Base-by-base conservation (phyloP, 2,113 vertebrate species). In the zebrafish (Danio rerio) region DNA sequence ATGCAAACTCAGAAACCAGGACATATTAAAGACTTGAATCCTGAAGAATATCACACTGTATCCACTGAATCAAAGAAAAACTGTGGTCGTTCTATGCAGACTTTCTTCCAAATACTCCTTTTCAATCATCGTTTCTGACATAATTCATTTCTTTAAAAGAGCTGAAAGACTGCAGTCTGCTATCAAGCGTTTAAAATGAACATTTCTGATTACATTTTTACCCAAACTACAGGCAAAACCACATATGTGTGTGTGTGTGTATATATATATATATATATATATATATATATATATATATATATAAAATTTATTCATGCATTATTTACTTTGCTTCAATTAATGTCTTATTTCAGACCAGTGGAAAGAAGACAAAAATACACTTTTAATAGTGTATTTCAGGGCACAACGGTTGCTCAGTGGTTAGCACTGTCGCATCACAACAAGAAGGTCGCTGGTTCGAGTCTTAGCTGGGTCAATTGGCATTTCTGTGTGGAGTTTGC, bases 1-100 rank as follows among this genome's bases (percentile, higher is more conserved):
- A 87, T 58, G 65, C 66, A 77, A 82, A 56, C 83, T 85, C 68
- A 81, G 21, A 78, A 80, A 59, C 40, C 72, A 56, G 45, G 78
- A 87, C 87, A 89, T 85, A 80, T 83, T 88, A 56, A 87, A 83
- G 83, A 53, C 74, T 78, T 83, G 9, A 56, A 42, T 76, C 84
- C 84, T 75, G 82, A 80, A 45, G 52, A 77, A 58, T 50, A 13
- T 83, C 62, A 43, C 45, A 42, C n/a, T 6, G 63, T 45, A 2
- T 21, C 18, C 18, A 18, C 11, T 21, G 68, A 50, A 52, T 52
- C 45, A 70, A 21, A 8, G 45, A 15, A 43, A 69, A 45, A 45
- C 13, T 9, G 8, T 47, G 6, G 3, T 8, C 49, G 45, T 21
- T 63, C 12, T n/a, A 10, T 6, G 10, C 11, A 63, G 2, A 5